These are phyloP conservation scores for Oeneis ivallda DNA, from an alignment of 2,888 invertebrate genomes.

Conservation along the genomic window DNA sequence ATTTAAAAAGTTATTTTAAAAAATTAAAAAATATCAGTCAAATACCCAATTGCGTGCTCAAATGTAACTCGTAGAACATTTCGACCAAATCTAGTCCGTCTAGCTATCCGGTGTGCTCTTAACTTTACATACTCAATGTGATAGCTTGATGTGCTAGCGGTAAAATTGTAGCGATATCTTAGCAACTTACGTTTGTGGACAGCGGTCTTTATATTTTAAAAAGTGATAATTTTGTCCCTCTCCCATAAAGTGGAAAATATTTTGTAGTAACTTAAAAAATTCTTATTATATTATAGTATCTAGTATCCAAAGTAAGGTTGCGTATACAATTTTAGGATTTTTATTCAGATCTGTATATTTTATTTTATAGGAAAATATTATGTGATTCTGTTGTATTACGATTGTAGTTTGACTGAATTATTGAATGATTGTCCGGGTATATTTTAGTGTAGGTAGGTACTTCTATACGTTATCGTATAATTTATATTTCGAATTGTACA, in stretches of 20 bases:
- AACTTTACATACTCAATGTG: background rate
- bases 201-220: constrained; percentile 21
- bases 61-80: background rate
- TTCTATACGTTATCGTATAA: constrained; percentile 5
- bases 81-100: background rate
- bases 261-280: constrained; percentile 27
- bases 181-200: constrained; percentile 16
- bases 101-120: background rate
- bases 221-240: constrained; percentile 20
- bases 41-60: constrained; percentile 12
- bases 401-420: background rate
- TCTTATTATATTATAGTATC: constrained; percentile 6
- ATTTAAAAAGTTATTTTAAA: too few relatives aligned
- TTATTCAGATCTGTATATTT: constrained; percentile 20
- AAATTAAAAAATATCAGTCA: too few relatives aligned
- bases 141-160: background rate
- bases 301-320: constrained; percentile 18
- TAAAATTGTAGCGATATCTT: constrained; percentile 33
- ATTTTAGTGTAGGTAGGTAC: background rate
- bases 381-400: background rate
- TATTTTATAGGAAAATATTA: constrained; percentile 15
- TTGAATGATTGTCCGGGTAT: constrained; percentile 9
- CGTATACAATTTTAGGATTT: constrained; percentile 20
- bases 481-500: background rate
- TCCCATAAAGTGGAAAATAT: constrained; percentile 17